Evolutionary conservation across 1,140 invertebrate species (phyloP).

Genomic region (Pachypeltis micranthus): DNA sequence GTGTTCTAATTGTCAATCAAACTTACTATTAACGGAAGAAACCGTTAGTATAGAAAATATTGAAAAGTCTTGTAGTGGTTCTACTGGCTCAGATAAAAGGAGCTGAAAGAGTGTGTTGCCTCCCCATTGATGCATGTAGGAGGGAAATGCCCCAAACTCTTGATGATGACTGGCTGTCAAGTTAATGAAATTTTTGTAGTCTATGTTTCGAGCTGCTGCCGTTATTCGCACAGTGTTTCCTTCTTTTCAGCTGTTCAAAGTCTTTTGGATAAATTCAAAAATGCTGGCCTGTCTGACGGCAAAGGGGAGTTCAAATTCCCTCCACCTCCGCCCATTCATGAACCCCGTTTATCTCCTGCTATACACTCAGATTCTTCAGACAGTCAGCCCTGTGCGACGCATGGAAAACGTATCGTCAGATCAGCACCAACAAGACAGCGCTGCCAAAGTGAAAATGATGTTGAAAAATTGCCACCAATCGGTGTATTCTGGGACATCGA

Average conservation of each 20-base stretch:
- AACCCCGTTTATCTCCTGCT: not conserved
- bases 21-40: too few species aligned
- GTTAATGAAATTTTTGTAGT: too few species aligned
- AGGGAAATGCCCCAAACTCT: too few species aligned
- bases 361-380: not conserved
- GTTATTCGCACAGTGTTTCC: too few species aligned
- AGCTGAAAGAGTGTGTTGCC: too few species aligned
- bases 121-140: too few species aligned
- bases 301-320: not conserved
- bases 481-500: slow-evolving; percentile 92
- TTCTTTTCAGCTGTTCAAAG: not conserved
- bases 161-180: too few species aligned
- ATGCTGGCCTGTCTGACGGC: not conserved
- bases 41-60: too few species aligned
- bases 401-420: not conserved
- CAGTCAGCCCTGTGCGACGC: not conserved
- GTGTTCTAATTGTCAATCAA: too few species aligned
- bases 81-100: too few species aligned
- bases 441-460: not conserved
- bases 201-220: too few species aligned
- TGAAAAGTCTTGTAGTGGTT: too few species aligned
- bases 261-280: not conserved
- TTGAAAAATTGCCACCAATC: slow-evolving; percentile 46
- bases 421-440: not conserved
- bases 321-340: not conserved